Percentiles rank a stretch among this genome's conserved stretches.
Conservation (phyloP, 2,113 vertebrate species). For the Chitala chitala region DNA sequence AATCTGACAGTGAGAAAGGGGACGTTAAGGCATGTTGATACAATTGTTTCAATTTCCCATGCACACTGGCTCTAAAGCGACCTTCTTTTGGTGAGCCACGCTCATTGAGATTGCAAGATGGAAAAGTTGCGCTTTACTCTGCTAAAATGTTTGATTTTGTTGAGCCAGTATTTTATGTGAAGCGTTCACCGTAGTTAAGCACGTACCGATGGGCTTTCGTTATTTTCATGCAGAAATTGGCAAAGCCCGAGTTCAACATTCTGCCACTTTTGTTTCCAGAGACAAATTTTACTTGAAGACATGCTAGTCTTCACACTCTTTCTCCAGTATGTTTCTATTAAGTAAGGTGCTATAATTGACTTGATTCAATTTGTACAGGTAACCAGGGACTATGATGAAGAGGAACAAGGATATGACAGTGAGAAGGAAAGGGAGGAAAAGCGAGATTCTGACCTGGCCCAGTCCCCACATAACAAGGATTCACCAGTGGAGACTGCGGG, state of each 20-base stretch:
- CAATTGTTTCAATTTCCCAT: not conserved
- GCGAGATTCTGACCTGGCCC: constrained; percentile 59
- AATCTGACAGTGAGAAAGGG: constrained; percentile 85
- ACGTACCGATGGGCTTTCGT: too few relatives aligned
- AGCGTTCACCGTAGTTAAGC: too few relatives aligned
- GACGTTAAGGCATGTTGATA: constrained; percentile 81
- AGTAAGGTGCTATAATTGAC: too few relatives aligned
- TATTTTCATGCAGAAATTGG: too few relatives aligned
- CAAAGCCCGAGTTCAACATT: too few relatives aligned
- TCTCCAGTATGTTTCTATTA: too few relatives aligned
- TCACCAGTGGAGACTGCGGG: constrained; percentile 52
- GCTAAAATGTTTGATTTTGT: too few relatives aligned
- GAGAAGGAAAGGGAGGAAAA: constrained; percentile 82
- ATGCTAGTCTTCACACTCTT: too few relatives aligned
- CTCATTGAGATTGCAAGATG: not conserved
- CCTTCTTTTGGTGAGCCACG: not conserved
- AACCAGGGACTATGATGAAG: constrained; percentile 94
- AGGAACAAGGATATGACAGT: constrained; percentile 95
- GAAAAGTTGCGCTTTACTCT: not conserved
- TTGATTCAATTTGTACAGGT: constrained; percentile 69
- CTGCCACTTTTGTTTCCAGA: too few relatives aligned
- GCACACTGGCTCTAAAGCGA: not conserved
- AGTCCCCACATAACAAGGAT: constrained; percentile 70
- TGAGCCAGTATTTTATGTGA: too few relatives aligned
- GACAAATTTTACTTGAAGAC: too few relatives aligned